Percentiles rank a stretch among this genome's conserved stretches.
Evolutionary conservation across 2,113 vertebrate genomes (phyloP).

Genomic region (Poicephalus meyeri): DNA sequence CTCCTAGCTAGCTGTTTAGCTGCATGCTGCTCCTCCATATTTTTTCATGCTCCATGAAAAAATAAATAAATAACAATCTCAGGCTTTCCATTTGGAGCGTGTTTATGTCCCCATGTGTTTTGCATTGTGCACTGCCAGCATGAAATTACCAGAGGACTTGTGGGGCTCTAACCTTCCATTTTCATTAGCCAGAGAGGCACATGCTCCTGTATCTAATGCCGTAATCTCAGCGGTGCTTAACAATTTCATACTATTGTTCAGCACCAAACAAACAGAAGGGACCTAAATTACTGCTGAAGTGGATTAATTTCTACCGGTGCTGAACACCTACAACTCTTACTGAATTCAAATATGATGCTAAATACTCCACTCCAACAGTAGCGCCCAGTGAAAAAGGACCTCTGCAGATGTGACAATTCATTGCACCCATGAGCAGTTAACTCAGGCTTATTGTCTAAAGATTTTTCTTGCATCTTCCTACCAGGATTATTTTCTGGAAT

Average conservation of each 20-base stretch:
- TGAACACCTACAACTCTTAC: background rate
- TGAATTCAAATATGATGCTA: conserved; percentile 30
- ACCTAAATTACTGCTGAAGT: conserved; percentile 41
- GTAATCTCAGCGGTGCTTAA: background rate
- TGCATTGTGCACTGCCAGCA: background rate
- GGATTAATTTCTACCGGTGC: background rate
- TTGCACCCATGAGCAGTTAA: background rate
- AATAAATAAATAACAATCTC: background rate
- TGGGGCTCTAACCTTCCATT: background rate
- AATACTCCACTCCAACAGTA: background rate
- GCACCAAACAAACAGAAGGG: conserved; percentile 49
- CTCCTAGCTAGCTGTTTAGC: background rate
- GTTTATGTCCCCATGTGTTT: background rate
- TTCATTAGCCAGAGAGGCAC: background rate
- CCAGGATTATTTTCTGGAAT: background rate
- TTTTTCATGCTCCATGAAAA: background rate
- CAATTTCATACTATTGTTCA: conserved; percentile 42
- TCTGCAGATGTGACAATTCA: background rate
- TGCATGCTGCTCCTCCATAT: background rate
- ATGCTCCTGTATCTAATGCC: background rate
- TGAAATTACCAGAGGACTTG: conserved; percentile 34
- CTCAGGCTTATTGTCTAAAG: background rate
- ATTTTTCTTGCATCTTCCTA: background rate
- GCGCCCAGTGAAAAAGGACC: background rate
- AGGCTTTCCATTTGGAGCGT: background rate